phyloP scores from a whole-genome alignment of 1,140 invertebrate genomes.

The Saxidomus purpurata region DNA sequence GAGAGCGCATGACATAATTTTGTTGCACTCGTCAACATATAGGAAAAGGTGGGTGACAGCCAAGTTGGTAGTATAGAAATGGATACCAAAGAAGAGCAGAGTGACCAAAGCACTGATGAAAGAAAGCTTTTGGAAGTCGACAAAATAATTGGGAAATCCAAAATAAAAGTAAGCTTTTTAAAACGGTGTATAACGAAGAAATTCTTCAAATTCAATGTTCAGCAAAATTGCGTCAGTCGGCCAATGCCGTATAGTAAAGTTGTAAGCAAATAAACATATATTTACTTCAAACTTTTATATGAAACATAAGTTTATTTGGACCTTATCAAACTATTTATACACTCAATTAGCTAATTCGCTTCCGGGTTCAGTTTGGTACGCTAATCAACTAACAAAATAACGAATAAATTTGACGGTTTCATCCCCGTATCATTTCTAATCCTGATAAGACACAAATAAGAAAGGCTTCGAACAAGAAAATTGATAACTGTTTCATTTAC shows the following conservation, averaged over 20 bases:
- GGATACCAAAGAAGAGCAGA: not conserved
- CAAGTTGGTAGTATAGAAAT: not conserved
- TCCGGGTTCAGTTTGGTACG: not conserved
- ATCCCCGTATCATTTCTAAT: not conserved
- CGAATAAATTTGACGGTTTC: not conserved
- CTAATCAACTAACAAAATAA: not conserved
- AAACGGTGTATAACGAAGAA: not conserved
- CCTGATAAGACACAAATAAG: not conserved
- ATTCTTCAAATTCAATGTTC: not conserved
- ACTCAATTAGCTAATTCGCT: too few species aligned
- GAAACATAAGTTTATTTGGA: not conserved
- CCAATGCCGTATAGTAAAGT: not conserved
- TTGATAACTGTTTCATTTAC: not conserved
- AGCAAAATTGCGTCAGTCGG: not conserved
- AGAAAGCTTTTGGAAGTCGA: conserved; percentile 57
- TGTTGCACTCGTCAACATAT: conserved; percentile 55
- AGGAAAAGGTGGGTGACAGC: conserved; percentile 10
- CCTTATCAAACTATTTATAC: too few species aligned
- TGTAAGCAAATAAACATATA: conserved; percentile 19
- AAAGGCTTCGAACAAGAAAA: not conserved
- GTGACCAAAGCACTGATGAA: not conserved
- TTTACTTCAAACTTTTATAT: conserved; percentile 1
- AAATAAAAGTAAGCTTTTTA: conserved; percentile 51
- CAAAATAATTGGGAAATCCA: conserved; percentile 48
- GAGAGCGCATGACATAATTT: conserved; percentile 42